phyloP scores from a whole-genome alignment of 2,888 invertebrate genomes.

The Tetragonula carbonaria region DNA sequence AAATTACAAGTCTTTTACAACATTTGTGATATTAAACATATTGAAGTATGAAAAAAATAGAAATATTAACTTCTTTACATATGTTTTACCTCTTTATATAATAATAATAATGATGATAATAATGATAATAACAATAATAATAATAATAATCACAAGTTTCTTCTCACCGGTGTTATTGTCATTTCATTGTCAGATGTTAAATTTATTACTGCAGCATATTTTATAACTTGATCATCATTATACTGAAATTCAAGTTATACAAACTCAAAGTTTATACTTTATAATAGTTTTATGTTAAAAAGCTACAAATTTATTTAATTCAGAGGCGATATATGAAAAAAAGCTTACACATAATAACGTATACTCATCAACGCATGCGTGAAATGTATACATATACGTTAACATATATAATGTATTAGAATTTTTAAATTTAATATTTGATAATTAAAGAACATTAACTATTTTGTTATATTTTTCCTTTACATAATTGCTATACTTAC shows the following conservation, averaged over 20 bases:
- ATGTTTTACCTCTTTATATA: too few species aligned
- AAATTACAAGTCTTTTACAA: too few species aligned
- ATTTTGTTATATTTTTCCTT: neutral
- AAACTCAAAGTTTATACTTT: neutral
- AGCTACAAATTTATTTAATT: neutral
- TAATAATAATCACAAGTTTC: neutral
- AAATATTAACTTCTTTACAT: too few species aligned
- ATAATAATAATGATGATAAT: too few species aligned
- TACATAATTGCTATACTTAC: constrained; percentile 63
- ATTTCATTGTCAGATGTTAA: constrained; percentile 69
- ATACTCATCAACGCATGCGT: constrained; percentile 18
- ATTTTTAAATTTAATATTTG: constrained; percentile 22
- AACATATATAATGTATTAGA: neutral
- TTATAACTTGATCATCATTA: constrained; percentile 61
- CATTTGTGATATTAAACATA: too few species aligned
- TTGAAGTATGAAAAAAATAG: too few species aligned
- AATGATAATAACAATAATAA: neutral
- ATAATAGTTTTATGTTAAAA: neutral
- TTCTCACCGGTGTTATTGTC: constrained; percentile 76
- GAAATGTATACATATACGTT: neutral
- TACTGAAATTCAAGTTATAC: constrained; percentile 52
- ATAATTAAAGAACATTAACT: neutral
- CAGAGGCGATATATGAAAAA: neutral
- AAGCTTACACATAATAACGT: neutral
- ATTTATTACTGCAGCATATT: constrained; percentile 72